These are phyloP conservation scores for Aplochiton taeniatus DNA, from an alignment of 2,797 vertebrate genomes.

Conservation along the genomic window DNA sequence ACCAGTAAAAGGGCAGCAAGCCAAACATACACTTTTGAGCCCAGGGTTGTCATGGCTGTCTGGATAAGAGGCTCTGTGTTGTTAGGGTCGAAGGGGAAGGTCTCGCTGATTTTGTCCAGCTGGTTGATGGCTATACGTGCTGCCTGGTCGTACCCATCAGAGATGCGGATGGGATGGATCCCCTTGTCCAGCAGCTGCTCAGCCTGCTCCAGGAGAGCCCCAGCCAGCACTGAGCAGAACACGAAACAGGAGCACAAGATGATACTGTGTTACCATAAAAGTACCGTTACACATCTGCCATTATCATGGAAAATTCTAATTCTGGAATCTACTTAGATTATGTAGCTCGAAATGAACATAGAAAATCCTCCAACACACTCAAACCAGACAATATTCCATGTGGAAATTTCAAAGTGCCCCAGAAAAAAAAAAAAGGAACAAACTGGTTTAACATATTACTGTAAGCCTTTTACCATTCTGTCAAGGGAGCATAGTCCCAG, in stretches of 20 bases:
- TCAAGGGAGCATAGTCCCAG: not conserved
- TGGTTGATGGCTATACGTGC: slow-evolving; percentile 86
- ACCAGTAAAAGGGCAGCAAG: not conserved
- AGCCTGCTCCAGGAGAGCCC: slow-evolving; percentile 91
- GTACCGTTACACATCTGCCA: not conserved
- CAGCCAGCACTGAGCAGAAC: slow-evolving; percentile 84
- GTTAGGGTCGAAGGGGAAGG: slow-evolving; percentile 84
- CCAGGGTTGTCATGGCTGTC: slow-evolving; percentile 96
- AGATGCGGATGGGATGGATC: slow-evolving; percentile 95
- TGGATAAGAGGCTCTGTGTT: slow-evolving; percentile 91
- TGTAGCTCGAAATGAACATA: no score
- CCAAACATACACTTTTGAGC: slow-evolving; percentile 94
- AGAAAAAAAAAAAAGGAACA: no score
- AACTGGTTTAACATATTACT: not conserved
- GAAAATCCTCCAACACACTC: no score
- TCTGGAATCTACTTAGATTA: no score
- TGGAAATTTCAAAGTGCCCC: no score
- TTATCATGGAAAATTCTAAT: no score
- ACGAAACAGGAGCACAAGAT: not conserved
- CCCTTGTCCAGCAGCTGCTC: slow-evolving; percentile 93
- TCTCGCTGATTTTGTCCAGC: slow-evolving; percentile 91
- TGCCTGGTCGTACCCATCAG: slow-evolving; percentile 95
- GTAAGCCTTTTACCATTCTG: slow-evolving; percentile 4
- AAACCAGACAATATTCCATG: no score
- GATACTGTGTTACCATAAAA: not conserved